phyloP scores from a whole-genome alignment of 2,113 vertebrate genomes.

The Chunga burmeisteri region DNA sequence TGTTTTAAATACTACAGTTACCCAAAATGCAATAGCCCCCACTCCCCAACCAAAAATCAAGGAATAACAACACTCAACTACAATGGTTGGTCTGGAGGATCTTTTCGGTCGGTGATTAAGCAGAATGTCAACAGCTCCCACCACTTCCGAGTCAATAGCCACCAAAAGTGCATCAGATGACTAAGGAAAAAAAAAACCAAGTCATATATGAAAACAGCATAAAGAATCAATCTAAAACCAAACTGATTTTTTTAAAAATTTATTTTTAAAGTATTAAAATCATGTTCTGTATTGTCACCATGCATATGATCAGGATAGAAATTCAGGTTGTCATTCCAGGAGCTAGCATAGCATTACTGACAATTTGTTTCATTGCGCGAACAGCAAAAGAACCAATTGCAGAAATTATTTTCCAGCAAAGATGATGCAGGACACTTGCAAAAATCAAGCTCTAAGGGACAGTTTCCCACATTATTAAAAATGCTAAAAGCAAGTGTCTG shows the following conservation, averaged over 20 bases:
- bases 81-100: slow-evolving; percentile 93
- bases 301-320: background rate
- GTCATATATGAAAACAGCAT: background rate
- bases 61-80: slow-evolving; percentile 80
- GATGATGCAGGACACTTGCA: background rate
- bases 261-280: background rate
- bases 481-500: background rate
- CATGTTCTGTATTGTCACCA: background rate
- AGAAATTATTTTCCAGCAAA: background rate
- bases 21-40: background rate
- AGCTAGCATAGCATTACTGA: background rate
- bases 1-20: background rate
- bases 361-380: background rate
- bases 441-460: background rate
- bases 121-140: slow-evolving; percentile 96
- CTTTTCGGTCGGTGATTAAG: slow-evolving; percentile 94
- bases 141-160: slow-evolving; percentile 97
- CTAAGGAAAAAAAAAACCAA: slow-evolving; percentile 75
- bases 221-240: background rate
- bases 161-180: slow-evolving; percentile 95
- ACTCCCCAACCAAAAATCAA: background rate
- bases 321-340: background rate
- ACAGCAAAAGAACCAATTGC: background rate
- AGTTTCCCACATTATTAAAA: background rate
- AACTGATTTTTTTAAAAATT: background rate